Base-by-base conservation (phyloP, 2,888 invertebrate species). In the Siphlonurus alternatus region DNA sequence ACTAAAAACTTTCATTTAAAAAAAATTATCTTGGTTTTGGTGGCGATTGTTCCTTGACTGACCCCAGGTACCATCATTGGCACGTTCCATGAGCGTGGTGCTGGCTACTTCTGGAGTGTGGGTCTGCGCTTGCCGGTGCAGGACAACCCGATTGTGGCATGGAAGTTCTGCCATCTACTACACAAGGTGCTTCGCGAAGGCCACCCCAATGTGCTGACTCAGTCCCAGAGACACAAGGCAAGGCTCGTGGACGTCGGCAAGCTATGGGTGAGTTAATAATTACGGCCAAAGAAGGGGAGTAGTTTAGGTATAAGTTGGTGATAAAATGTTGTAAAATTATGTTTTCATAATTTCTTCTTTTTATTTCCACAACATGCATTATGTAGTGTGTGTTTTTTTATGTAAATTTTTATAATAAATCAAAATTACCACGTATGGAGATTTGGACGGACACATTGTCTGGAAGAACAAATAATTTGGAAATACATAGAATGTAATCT, bases 151-250 rank as follows among this genome's bases (percentile, higher is more conserved):
- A 95, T 99, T 71, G 88, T 95, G 61, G 93, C 96, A 25, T 99
- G 99, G 99, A 99, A 99, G 79, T 95, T 98, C 78, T 97, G 96
- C 73, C 94, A 99, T 79, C 90, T 98, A 68, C 81, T 98, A 23
- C 99, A 99, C 77, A 98, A 98, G 74, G 80, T 99, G 63, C 79
- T 98, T 66, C 82, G 97, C 19, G 98, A 99, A 78, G 98, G 97
- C 0, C 96, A 98, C 76, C 86, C 86, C 19, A 83, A 89, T 71
- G 89, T 91, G 66, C 82, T 95, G 59, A 83, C 85, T 61, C 91
- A 95, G 74, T 93, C 94, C 24, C 87, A 88, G 74, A 82, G 87
- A 53, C 90, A 93, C 73, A 83, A 84, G 67, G 81, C 81, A 68
- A 87, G 88, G 79, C 81, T 97, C 61, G 84, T 85, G 69, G 92